Evolutionary conservation across 1,140 invertebrate species (phyloP).

Genomic region (Euura lappo): DNA sequence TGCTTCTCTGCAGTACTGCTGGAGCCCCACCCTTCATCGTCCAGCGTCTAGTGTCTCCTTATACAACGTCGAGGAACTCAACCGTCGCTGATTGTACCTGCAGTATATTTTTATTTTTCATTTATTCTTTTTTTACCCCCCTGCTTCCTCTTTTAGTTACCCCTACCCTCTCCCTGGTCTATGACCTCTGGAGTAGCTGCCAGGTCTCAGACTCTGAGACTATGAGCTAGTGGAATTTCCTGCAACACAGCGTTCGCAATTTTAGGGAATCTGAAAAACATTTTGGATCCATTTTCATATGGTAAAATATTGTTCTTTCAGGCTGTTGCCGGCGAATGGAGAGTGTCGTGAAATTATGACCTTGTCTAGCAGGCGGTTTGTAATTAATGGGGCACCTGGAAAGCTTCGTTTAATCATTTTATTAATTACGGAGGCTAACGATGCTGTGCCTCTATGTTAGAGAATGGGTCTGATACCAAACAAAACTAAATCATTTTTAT

Average conservation of each 20-base stretch:
- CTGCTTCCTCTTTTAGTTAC: background rate
- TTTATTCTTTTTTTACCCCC: background rate
- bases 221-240: no score
- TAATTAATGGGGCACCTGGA: constrained; percentile 34
- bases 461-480: background rate
- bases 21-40: background rate
- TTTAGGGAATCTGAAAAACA: no score
- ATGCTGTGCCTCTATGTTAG: background rate
- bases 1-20: background rate
- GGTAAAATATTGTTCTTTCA: no score
- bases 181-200: no score
- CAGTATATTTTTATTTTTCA: background rate
- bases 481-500: background rate
- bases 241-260: no score
- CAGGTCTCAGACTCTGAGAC: no score
- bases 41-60: background rate
- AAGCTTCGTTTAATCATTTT: constrained; percentile 39
- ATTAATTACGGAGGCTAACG: constrained; percentile 34
- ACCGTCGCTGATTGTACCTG: background rate
- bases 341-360: no score
- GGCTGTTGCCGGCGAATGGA: no score
- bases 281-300: no score
- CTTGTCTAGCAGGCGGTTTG: background rate
- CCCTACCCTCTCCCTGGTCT: background rate
- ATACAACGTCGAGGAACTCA: no score